Base-by-base conservation (phyloP, 2,113 vertebrate species). In the Ictalurus punctatus region DNA sequence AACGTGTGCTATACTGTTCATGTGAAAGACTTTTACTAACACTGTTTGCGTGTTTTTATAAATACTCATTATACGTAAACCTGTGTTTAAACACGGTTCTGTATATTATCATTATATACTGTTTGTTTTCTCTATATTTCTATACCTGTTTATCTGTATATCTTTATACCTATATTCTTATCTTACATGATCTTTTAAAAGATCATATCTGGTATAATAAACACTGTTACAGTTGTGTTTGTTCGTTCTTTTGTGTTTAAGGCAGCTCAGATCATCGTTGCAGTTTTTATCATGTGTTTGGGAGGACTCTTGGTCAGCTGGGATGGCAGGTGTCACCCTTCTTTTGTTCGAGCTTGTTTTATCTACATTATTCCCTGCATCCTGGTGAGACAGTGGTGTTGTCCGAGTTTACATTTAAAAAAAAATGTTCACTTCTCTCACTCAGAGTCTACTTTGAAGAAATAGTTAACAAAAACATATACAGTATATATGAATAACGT, bases 241-340 rank as follows among this genome's bases (percentile, higher is more conserved):
- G 4, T 76, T 9, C 30, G 0, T 88, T 7, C 71, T 37, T 79
- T 89, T 74, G 87, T 84, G 17, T 84, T 74, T 10, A 25, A 96
- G 96, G 94, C 91, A 25, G 94, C 92, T 25, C 96, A 96, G 87
- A 85, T 91, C 54, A 88, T 92, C 14, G 65, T 85, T 63, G 94
- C 94, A 21, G 74, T 95, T 30, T 93, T 95, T 58, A n/a, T 95
- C 81, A 2, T 93, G 21, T 40, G 52, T 83, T 90, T 96, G 0
- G 90, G 93, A 4, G 10, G 19, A 56, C 5, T 93, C 58, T 7
- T 87, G n/a, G 0, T 58, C 3, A 5, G 0, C 0, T 14, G 54
- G 52, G 0, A 12, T 54, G 10, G 1, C 52, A 13, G 2, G 13
- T 0, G 40, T 44, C 5, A 5, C 40, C 1, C 0, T 0, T 0